Conservation (phyloP, 2,797 vertebrate species). For the Phrynocephalus guinanensis region DNA sequence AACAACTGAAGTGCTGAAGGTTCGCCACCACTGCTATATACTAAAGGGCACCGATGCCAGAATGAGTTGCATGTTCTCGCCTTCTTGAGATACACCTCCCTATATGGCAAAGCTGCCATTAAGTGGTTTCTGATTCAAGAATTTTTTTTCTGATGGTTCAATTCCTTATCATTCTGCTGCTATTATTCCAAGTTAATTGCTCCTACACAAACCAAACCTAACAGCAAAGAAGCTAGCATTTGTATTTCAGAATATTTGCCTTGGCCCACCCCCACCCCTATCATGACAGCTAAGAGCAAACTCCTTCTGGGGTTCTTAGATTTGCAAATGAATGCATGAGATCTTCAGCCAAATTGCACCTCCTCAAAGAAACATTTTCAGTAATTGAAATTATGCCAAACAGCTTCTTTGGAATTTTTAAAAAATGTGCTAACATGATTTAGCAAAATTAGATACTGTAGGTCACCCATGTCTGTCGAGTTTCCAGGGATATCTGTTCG, state of each 20-base stretch:
- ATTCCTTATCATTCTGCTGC: neutral
- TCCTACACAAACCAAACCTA: neutral
- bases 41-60: neutral
- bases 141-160: neutral
- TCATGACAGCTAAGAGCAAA: neutral
- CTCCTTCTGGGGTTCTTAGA: slow-evolving; percentile 15
- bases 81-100: neutral
- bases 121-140: neutral
- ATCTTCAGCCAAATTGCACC: slow-evolving; percentile 19
- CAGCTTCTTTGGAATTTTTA: slow-evolving; percentile 30
- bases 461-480: slow-evolving; percentile 37
- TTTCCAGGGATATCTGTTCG: slow-evolving; percentile 4
- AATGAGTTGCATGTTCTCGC: too few species aligned
- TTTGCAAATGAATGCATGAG: slow-evolving; percentile 11
- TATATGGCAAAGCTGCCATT: neutral
- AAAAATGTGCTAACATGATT: slow-evolving; percentile 54
- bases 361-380: slow-evolving; percentile 54
- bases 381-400: slow-evolving; percentile 41
- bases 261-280: neutral
- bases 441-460: slow-evolving; percentile 36
- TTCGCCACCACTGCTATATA: neutral
- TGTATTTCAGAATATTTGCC: slow-evolving; percentile 24
- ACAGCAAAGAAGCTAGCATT: slow-evolving; percentile 4
- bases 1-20: too few species aligned
- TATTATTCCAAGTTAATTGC: slow-evolving; percentile 10